Percentiles rank a stretch among this genome's conserved stretches.
Evolutionary conservation across 2,888 invertebrate genomes (phyloP).

Genomic region (Meliscaeva auricollis): DNA sequence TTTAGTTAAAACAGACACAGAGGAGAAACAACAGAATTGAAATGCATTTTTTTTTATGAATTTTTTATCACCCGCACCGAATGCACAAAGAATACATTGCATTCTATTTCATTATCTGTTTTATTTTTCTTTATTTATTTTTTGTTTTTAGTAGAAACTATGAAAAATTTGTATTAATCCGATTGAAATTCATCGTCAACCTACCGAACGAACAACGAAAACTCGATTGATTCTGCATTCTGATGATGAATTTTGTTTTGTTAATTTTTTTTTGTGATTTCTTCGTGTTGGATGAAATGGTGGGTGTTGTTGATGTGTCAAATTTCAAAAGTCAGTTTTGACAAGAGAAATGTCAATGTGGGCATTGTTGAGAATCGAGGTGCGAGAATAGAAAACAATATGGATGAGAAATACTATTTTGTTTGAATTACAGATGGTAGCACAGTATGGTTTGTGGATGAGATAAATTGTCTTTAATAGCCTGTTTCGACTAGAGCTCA

Average conservation of each 20-base stretch:
- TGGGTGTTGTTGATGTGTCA: conserved; percentile 13
- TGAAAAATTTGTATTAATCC: conserved; percentile 30
- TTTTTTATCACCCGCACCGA: conserved; percentile 17
- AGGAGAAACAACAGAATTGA: not conserved
- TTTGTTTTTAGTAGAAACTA: conserved; percentile 10
- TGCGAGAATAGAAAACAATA: accelerated
- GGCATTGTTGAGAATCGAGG: conserved; percentile 39
- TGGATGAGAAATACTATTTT: not conserved
- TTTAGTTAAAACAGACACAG: conserved; percentile 27
- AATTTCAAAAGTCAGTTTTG: conserved; percentile 8
- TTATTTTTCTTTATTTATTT: not conserved
- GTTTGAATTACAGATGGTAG: conserved; percentile 21
- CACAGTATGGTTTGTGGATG: not conserved
- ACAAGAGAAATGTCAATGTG: conserved; percentile 29
- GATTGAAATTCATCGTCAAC: conserved; percentile 55
- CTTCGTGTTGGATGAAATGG: conserved; percentile 32
- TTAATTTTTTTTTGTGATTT: conserved; percentile 35
- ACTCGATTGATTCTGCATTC: conserved; percentile 50
- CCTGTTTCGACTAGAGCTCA: too few relatives aligned
- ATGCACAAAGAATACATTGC: conserved; percentile 23
- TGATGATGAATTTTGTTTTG: conserved; percentile 43
- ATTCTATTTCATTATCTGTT: conserved; percentile 1
- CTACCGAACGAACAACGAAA: conserved; percentile 58
- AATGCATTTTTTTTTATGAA: conserved; percentile 43
- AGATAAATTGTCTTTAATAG: too few relatives aligned